Percentiles rank a stretch among this genome's conserved stretches.
phyloP scores from a whole-genome alignment of 2,797 vertebrate genomes.

The Harpagifer antarcticus region DNA sequence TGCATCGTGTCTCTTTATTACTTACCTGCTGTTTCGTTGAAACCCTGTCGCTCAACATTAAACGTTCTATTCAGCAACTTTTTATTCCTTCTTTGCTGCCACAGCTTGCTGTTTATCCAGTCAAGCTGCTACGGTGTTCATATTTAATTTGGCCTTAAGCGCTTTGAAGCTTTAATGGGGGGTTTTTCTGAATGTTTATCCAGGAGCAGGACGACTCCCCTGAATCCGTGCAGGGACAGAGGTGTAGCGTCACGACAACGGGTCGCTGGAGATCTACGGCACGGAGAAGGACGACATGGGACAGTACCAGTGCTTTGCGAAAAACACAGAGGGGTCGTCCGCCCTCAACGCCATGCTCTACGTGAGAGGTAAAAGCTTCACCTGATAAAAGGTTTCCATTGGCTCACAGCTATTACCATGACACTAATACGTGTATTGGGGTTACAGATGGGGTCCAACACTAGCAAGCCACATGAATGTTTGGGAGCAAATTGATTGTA shows the following conservation, averaged over 20 bases:
- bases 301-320: slow-evolving; percentile 90
- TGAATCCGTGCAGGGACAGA: slow-evolving; percentile 77
- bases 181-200: slow-evolving; percentile 28
- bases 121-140: slow-evolving; percentile 2
- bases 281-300: slow-evolving; percentile 87
- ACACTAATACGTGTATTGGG: slow-evolving; percentile 42
- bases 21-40: slow-evolving; percentile 15
- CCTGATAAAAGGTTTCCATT: not conserved
- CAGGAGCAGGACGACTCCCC: slow-evolving; percentile 91
- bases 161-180: not conserved
- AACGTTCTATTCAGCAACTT: slow-evolving; percentile 26
- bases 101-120: not conserved
- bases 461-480: too few relatives aligned
- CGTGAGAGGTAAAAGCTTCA: slow-evolving; percentile 88
- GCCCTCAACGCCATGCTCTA: slow-evolving; percentile 88
- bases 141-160: slow-evolving; percentile 1
- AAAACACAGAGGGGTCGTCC: slow-evolving; percentile 88
- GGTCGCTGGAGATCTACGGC: slow-evolving; percentile 89
- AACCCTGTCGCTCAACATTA: slow-evolving; percentile 9
- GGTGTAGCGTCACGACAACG: slow-evolving; percentile 86
- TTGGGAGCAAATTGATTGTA: too few relatives aligned
- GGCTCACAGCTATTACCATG: slow-evolving; percentile 34
- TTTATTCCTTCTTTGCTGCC: slow-evolving; percentile 2
- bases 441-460: too few relatives aligned
- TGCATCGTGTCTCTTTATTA: not conserved